Evolutionary conservation across 2,113 vertebrate genomes (phyloP), one percentile per base, ranked within the genome.

Genomic region (Daphoenositta chrysoptera): DNA sequence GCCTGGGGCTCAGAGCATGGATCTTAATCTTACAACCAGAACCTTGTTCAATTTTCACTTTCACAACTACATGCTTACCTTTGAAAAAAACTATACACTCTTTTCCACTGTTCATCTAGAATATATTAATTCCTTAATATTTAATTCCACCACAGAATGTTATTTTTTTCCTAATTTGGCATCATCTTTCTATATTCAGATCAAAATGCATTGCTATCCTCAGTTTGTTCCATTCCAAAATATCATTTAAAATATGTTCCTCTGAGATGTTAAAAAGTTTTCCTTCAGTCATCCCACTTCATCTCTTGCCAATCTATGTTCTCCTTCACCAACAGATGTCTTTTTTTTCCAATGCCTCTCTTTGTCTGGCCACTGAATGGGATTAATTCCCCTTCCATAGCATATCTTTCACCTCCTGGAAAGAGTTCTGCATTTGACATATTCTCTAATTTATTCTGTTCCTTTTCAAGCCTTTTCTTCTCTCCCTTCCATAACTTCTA

Each of bases 271-370:
- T 83, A 83, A 64, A 94, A 83, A 44, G 65, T 91, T 70, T 93
- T 93, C 76, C 87, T 93, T 58, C 63, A 86, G 54, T 63, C 73
- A 40, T 84, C 66, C 58, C 76, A 94, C 77, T 91, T 94, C 35
- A 83, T 96, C 66, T 93, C 73, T 93, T 97, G 86, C 87, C 95
- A 93, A 85, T 89, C 70, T 85, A 21, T 71, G 26, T 56, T 93
- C 64, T 96, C 54, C 61, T 87, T 93, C 89, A 90, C 66, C 30
- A 78, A 45, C 87, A 70, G 75, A 68, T 68, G 53, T 83, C 79
- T 66, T 78, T 33, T 83, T 93, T 90, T 73, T 92, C 95, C 87
- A 53, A 5, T 71, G 93, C 58, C 17, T 71, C 63, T 88, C 69
- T 91, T 93, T 93, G 69, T 71, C 61, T 92, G 85, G 91, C 77